These are phyloP conservation scores for Alethe castanea DNA, from an alignment of 2,113 vertebrate species.

Conservation along the genomic window DNA sequence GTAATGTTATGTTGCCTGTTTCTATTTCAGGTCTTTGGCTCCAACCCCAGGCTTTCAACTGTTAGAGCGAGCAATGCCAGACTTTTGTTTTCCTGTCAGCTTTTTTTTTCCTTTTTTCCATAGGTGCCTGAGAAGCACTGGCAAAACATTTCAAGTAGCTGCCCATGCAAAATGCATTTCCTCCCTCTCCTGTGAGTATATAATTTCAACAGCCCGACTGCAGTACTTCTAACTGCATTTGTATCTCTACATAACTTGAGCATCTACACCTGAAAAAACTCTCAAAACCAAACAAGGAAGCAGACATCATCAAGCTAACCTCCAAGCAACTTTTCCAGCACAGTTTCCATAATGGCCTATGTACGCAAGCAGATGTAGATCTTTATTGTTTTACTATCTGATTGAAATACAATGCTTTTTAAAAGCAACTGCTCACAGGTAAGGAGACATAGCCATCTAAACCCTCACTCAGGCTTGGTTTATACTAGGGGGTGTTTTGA, in stretches of 20 bases:
- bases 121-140: background rate
- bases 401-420: constrained; percentile 8
- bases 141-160: background rate
- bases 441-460: background rate
- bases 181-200: background rate
- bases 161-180: background rate
- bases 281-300: background rate
- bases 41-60: background rate
- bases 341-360: background rate
- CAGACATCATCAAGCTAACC: background rate
- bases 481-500: background rate
- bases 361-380: background rate
- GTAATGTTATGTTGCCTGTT: background rate
- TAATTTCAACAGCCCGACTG: background rate
- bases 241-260: background rate
- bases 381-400: constrained; percentile 21
- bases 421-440: background rate
- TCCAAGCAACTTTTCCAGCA: background rate
- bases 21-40: constrained; percentile 41
- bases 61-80: background rate
- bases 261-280: background rate
- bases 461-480: background rate
- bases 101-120: background rate
- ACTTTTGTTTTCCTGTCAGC: background rate
- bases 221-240: background rate